Percentiles rank a stretch among this genome's conserved stretches.
Evolutionary conservation across 2,797 vertebrate genomes (phyloP).

Genomic region (Myiotriccus ornatus): DNA sequence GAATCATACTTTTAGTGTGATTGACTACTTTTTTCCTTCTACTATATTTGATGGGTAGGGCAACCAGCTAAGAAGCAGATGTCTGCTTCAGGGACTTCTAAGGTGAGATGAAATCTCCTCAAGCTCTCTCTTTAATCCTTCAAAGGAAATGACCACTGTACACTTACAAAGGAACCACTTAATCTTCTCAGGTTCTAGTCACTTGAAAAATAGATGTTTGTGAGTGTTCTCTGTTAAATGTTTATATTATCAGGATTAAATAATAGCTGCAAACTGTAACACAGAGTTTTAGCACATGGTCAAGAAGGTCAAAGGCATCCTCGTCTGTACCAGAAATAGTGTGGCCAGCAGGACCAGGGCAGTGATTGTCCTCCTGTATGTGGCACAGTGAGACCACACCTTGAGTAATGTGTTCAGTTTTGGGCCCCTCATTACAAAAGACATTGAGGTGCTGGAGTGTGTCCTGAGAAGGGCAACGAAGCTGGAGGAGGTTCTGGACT

Average conservation of each 20-base stretch:
- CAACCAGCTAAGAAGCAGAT: not conserved
- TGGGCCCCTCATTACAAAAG: not conserved
- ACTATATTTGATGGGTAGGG: not conserved
- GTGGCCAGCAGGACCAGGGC: not conserved
- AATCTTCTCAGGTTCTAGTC: not conserved
- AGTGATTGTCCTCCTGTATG: too few species aligned
- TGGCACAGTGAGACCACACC: too few species aligned
- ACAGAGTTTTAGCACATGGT: not conserved
- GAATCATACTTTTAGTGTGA: not conserved
- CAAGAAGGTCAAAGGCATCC: not conserved
- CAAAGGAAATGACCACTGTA: not conserved
- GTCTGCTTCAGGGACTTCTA: not conserved
- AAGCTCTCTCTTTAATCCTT: not conserved
- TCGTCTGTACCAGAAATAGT: not conserved
- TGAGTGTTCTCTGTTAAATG: not conserved
- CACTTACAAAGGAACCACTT: not conserved
- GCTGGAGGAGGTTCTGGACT: not conserved
- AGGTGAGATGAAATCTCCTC: not conserved
- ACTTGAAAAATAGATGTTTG: not conserved
- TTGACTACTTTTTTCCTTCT: not conserved
- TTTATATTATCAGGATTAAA: not conserved
- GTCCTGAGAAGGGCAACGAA: not conserved
- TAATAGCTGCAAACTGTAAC: not conserved
- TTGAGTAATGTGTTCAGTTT: not conserved
- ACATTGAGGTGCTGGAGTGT: not conserved